A percentile compares a stretch with the other conserved stretches of the same genome.
Evolutionary conservation across 2,113 vertebrate genomes (phyloP).

Genomic region (Poeciliopsis retropinna): DNA sequence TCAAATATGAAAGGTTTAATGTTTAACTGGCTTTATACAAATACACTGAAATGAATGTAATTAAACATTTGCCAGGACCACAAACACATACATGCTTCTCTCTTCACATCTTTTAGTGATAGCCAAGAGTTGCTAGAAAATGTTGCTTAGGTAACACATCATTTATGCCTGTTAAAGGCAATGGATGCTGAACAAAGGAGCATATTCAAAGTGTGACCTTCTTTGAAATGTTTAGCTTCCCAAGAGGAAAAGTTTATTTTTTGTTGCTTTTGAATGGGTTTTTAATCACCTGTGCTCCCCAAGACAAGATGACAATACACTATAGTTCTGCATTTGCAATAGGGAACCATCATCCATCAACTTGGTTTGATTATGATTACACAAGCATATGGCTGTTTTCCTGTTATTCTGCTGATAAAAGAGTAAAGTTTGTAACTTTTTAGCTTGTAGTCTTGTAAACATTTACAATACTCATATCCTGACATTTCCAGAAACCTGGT

Average conservation of each 20-base stretch:
- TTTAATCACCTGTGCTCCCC: constrained; percentile 45
- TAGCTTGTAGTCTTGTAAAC: constrained; percentile 4
- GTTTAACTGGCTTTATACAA: neutral
- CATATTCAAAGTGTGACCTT: constrained; percentile 35
- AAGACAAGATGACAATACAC: constrained; percentile 37
- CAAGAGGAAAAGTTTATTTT: constrained; percentile 24
- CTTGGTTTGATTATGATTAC: constrained; percentile 41
- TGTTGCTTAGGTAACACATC: constrained; percentile 33
- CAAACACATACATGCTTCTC: constrained; percentile 23
- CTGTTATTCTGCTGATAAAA: constrained; percentile 37
- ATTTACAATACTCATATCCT: neutral
- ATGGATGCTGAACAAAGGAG: constrained; percentile 11
- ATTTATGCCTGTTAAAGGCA: constrained; percentile 29
- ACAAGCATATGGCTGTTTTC: constrained; percentile 32
- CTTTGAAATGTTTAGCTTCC: constrained; percentile 16
- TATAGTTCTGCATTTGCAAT: constrained; percentile 19
- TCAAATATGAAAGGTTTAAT: constrained; percentile 30
- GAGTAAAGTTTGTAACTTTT: constrained; percentile 7
- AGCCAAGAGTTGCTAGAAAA: constrained; percentile 19
- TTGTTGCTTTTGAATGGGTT: constrained; percentile 36
- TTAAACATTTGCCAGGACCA: neutral
- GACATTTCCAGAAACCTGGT: neutral
- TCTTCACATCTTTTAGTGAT: constrained; percentile 25
- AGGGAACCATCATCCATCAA: constrained; percentile 40
- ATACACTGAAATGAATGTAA: no score